Evolutionary conservation across 2,797 vertebrate genomes (phyloP), one percentile per base, ranked within the genome.

Genomic region (Mormyrus hasselquistii): DNA sequence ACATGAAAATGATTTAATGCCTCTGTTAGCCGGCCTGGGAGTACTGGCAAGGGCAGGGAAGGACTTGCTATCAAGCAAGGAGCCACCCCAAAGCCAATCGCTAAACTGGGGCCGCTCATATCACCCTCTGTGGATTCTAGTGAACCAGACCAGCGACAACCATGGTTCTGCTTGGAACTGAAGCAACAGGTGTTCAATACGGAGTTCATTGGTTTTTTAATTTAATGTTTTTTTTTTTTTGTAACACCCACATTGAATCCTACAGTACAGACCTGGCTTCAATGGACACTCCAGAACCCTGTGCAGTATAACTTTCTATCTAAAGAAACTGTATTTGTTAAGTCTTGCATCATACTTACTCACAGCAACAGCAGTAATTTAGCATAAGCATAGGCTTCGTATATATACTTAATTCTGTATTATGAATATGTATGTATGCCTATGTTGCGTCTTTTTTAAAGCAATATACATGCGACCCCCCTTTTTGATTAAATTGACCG

Each of bases 1-100:
- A 99, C 96, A 99, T 99, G 98, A 99, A 99, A 96, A 99, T 99
- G 98, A 99, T 99, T 90, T 99, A 94, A 98, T 29, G 85, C 34
- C 52, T 16, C 85, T 34, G 34, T 57, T 59, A 52, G 14, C 16
- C 85, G 44, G 34, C 44, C 82, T 29, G 10, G 22, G 82, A 52
- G 82, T 22, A 47, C 82, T 9, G 47, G 49, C 47, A 52, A n/a
- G 29, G 82, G 49, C 47, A 84, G 47, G 82, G n/a, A 49, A 84
- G 49, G 44, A 84, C 82, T 84, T 49, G 49, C 82, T 29, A 2
- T 25, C 19, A 5, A 52, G 44, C 49, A 2, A 84, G 82, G 52
- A 38, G 50, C 22, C 25, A 14, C 84, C 84, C 50, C 84, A 86
- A 50, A 52, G n/a, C 84, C 22, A 29, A 29, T 41, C 41, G 25